Evolutionary conservation across 2,888 invertebrate species (phyloP), one percentile per base, ranked within the genome.

Genomic region (Elgonia sp.): DNA sequence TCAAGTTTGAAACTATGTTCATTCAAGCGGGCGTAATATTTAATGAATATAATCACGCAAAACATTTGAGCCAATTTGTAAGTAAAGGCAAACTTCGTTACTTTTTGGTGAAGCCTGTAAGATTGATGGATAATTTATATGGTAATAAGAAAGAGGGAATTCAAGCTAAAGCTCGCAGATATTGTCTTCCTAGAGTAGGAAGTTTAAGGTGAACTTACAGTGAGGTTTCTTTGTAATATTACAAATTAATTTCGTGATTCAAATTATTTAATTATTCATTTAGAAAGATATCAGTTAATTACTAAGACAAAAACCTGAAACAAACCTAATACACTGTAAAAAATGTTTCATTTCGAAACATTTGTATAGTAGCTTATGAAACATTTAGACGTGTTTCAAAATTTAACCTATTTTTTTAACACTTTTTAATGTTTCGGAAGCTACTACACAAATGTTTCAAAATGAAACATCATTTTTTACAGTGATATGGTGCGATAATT

Each of bases 41-140:
- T 70, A 72, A 84, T 84, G 72, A 84, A 75, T 83, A 77, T 84
- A 77, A 77, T 70, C 84, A 62, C 77, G 77, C 70, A 70, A 70
- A 70, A 69, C 67, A 83, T 84, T 77, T 82, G 73, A 82, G 65
- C 62, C 76, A 76, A 77, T 84, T 77, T 84, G 70, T 63, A 55
- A 63, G 63, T 60, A 42, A 80, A 46, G 62, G 7, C 60, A 50
- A 77, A 84, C 62, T 77, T 84, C 53, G 65, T 20, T 65, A 60
- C 67, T 70, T 76, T 84, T 79, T 62, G 75, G 69, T 37, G 21
- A 67, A 75, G 67, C 40, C 57, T 14, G 60, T 73, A 60, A 69
- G 83, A 83, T 72, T 63, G 81, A 82, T 82, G 70, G 81, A 82
- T 82, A 82, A 82, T 82, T 82, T 82, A 82, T 82, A 82, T 82